These are phyloP conservation scores for Corythucha ciliata DNA, from an alignment of 2,888 invertebrate species.

Conservation along the genomic window DNA sequence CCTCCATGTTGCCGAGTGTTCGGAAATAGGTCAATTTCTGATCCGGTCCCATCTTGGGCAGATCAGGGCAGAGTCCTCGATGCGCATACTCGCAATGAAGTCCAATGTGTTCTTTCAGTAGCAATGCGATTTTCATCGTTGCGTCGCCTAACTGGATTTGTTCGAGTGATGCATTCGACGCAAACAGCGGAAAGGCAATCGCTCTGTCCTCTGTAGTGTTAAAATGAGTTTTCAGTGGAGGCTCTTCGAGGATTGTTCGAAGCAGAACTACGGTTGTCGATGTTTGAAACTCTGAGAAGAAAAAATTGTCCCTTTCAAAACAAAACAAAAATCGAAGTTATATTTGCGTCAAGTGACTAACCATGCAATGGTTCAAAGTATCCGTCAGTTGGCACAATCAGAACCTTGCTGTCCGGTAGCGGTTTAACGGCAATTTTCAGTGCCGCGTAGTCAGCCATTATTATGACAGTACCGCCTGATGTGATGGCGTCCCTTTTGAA, in stretches of 20 bases:
- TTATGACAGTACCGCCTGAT: constrained; percentile 20
- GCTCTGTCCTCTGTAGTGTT: too few relatives aligned
- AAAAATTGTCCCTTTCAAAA: constrained; percentile 5
- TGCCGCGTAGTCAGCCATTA: constrained; percentile 15
- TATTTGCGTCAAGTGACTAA: constrained; percentile 8
- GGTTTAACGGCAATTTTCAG: constrained; percentile 15
- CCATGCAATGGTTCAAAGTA: constrained; percentile 25
- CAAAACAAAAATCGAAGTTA: neutral
- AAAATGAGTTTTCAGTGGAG: neutral
- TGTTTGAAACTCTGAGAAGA: neutral
- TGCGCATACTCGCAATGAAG: too few relatives aligned
- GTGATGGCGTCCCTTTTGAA: too few relatives aligned
- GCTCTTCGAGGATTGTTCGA: neutral
- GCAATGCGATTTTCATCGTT: too few relatives aligned
- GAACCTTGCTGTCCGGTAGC: constrained; percentile 19
- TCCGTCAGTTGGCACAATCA: constrained; percentile 27
- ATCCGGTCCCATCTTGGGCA: too few relatives aligned
- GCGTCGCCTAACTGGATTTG: too few relatives aligned
- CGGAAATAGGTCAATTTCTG: too few relatives aligned
- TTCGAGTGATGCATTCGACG: too few relatives aligned
- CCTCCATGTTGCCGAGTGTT: too few relatives aligned
- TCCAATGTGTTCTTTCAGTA: too few relatives aligned
- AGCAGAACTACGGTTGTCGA: neutral
- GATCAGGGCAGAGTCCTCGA: too few relatives aligned
- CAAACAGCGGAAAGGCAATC: neutral